Percentiles rank a stretch among this genome's conserved stretches.
Evolutionary conservation across 2,888 invertebrate genomes (phyloP).

Genomic region (Tachina grossa): DNA sequence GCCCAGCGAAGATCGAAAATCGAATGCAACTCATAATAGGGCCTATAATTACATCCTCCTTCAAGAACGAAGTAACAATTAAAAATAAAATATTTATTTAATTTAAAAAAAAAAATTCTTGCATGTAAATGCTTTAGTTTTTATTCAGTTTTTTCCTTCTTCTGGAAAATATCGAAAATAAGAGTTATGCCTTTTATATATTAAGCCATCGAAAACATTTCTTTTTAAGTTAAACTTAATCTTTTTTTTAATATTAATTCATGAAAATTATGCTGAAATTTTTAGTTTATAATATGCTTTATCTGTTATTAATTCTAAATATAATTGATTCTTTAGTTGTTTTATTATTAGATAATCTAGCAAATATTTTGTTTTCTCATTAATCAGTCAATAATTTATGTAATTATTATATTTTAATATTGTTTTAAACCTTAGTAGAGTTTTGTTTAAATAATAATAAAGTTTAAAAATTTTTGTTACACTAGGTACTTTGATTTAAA

Average conservation of each 20-base stretch:
- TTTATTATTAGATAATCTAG: constrained; percentile 66
- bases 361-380: constrained; percentile 62
- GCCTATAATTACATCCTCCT: too few relatives aligned
- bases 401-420: constrained; percentile 39
- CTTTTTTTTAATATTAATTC: constrained; percentile 10
- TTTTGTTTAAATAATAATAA: constrained; percentile 49
- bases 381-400: constrained; percentile 68
- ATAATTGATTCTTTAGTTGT: constrained; percentile 58
- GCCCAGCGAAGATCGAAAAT: too few relatives aligned
- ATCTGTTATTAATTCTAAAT: constrained; percentile 47
- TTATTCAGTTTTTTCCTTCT: too few relatives aligned
- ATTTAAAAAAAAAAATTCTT: too few relatives aligned
- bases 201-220: not conserved
- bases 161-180: too few relatives aligned
- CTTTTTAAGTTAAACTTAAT: constrained; percentile 7
- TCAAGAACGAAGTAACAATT: too few relatives aligned
- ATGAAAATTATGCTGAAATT: constrained; percentile 46
- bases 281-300: constrained; percentile 45
- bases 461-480: constrained; percentile 18
- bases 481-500: constrained; percentile 56
- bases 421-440: constrained; percentile 46
- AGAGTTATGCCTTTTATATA: too few relatives aligned
- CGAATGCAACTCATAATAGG: too few relatives aligned
- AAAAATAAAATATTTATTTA: too few relatives aligned
- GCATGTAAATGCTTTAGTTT: too few relatives aligned